Evolutionary conservation across 2,888 invertebrate genomes (phyloP).

Genomic region (Pristionchus exspectatus): DNA sequence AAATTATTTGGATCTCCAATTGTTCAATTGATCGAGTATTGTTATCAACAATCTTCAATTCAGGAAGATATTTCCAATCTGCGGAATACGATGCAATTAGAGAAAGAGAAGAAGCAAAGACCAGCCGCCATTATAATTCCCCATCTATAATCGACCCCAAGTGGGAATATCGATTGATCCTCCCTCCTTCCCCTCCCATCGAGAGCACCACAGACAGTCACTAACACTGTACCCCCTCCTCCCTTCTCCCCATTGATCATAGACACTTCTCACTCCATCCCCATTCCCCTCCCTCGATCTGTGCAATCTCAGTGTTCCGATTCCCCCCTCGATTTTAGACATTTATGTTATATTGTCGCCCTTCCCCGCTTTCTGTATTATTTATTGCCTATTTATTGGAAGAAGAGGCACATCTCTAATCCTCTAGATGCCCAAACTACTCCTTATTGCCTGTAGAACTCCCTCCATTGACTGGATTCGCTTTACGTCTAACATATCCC

Average conservation of each 20-base stretch:
- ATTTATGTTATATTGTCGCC: not conserved
- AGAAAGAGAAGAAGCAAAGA: constrained; percentile 33
- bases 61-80: not conserved
- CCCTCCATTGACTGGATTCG: constrained; percentile 22
- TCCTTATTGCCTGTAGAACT: not conserved
- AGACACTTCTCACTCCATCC: not conserved
- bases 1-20: not conserved
- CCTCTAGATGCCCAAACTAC: not conserved
- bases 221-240: not conserved
- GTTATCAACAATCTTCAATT: not conserved
- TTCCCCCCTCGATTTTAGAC: not conserved
- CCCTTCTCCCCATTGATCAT: not conserved
- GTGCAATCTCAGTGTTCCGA: not conserved
- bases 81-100: not conserved
- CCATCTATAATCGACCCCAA: not conserved
- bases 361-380: not conserved
- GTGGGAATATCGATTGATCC: not conserved
- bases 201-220: not conserved
- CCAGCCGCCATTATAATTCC: not conserved
- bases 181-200: not conserved
- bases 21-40: not conserved
- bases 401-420: not conserved
- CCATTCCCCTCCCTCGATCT: not conserved
- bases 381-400: constrained; percentile 29
- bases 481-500: constrained; percentile 48